Evolutionary conservation across 2,113 vertebrate species (phyloP).

Genomic region (Paradisaea rubra): DNA sequence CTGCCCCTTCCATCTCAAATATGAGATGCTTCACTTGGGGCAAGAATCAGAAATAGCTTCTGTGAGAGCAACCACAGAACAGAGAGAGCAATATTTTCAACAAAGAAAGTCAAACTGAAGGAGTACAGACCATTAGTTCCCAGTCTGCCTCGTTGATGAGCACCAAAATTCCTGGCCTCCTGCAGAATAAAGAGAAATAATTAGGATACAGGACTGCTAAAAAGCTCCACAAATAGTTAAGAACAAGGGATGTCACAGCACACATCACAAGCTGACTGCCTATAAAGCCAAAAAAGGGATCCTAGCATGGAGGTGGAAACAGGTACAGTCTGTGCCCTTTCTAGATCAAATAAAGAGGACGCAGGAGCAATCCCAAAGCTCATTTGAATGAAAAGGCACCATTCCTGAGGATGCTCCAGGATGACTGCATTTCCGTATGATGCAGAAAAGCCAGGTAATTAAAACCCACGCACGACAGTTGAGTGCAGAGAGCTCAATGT

Average conservation of each 20-base stretch:
- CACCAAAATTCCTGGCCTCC: slow-evolving; percentile 95
- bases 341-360: slow-evolving; percentile 48
- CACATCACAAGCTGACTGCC: slow-evolving; percentile 2
- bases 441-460: slow-evolving; percentile 38
- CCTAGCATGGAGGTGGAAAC: slow-evolving; percentile 4
- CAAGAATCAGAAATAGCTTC: slow-evolving; percentile 25
- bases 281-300: neutral
- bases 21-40: neutral
- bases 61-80: neutral
- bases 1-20: slow-evolving; percentile 12
- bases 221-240: slow-evolving; percentile 34
- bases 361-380: slow-evolving; percentile 39
- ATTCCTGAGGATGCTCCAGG: neutral
- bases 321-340: slow-evolving; percentile 32
- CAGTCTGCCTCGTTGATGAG: slow-evolving; percentile 97
- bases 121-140: slow-evolving; percentile 92
- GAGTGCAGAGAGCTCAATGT: neutral
- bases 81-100: slow-evolving; percentile 11
- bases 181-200: slow-evolving; percentile 68
- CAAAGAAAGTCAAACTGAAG: slow-evolving; percentile 23
- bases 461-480: neutral
- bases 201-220: slow-evolving; percentile 14
- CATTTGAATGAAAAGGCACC: slow-evolving; percentile 34
- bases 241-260: neutral
- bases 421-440: neutral